A percentile compares a stretch with the other conserved stretches of the same genome.
Conservation (phyloP, 2,113 vertebrate species). For the Nerophis ophidion region DNA sequence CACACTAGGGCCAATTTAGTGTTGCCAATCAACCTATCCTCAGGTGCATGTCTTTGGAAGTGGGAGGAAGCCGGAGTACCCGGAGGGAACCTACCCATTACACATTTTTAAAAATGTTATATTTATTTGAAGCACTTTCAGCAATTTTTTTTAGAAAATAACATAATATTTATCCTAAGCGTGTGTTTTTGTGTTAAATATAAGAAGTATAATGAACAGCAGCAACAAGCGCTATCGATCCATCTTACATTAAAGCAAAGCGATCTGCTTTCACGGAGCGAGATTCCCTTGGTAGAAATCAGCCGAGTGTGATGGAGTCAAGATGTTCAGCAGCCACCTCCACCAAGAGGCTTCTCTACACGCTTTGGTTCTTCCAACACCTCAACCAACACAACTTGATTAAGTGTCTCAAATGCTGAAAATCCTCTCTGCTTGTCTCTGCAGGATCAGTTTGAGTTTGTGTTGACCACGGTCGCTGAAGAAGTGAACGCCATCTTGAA, state of each 20-base stretch:
- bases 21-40: too few species aligned
- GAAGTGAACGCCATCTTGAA: slow-evolving; percentile 70
- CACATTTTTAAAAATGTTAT: too few species aligned
- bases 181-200: background rate
- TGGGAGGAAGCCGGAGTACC: too few species aligned
- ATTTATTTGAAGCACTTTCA: too few species aligned
- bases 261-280: slow-evolving; percentile 5
- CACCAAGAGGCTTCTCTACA: background rate
- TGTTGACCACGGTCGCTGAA: slow-evolving; percentile 66
- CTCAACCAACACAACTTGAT: background rate
- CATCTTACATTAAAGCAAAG: slow-evolving; percentile 36
- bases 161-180: too few species aligned
- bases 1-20: too few species aligned
- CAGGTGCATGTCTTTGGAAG: too few species aligned
- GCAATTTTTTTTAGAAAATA: too few species aligned
- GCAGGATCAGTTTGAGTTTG: slow-evolving; percentile 71
- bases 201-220: slow-evolving; percentile 30
- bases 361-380: background rate
- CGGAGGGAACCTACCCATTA: too few species aligned
- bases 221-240: slow-evolving; percentile 33
- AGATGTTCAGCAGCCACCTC: too few species aligned
- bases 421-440: background rate
- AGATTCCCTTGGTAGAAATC: slow-evolving; percentile 17
- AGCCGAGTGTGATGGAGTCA: too few species aligned
- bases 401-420: background rate